Evolutionary conservation across 2,113 vertebrate genomes (phyloP).

Genomic region (Coturnix japonica): DNA sequence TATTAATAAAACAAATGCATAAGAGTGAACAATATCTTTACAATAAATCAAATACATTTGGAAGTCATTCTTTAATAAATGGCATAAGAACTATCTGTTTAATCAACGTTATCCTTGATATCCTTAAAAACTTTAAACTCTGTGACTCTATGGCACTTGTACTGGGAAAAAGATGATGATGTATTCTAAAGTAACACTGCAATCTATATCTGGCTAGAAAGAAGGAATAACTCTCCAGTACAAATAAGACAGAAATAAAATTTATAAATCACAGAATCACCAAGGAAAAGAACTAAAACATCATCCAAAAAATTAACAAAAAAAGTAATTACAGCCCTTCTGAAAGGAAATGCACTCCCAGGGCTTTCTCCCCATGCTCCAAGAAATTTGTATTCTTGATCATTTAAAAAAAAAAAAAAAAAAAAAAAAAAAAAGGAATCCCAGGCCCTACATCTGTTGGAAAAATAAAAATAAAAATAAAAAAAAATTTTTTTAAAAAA

Average conservation of each 20-base stretch:
- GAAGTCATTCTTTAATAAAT: background rate
- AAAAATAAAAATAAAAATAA: background rate
- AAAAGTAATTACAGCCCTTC: background rate
- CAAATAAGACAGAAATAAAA: background rate
- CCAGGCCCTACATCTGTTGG: background rate
- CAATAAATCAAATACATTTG: background rate
- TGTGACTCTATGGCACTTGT: background rate
- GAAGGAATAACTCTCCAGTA: background rate
- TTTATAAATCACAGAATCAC: background rate
- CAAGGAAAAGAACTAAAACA: too few species aligned
- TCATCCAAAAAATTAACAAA: too few species aligned
- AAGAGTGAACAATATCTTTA: background rate
- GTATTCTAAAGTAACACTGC: background rate
- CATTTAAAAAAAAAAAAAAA: background rate
- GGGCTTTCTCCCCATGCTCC: background rate
- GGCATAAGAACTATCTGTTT: background rate
- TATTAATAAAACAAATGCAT: background rate
- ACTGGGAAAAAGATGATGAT: background rate
- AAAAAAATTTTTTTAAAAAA: too few species aligned
- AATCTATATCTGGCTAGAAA: background rate
- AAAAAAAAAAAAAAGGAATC: too few species aligned
- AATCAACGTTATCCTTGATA: background rate
- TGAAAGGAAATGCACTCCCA: background rate
- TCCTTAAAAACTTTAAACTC: background rate
- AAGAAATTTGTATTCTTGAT: background rate